Percentiles rank a stretch among this genome's conserved stretches.
These are phyloP conservation scores for Trachelus troglodyta DNA, from an alignment of 2,888 invertebrate genomes.

Conservation along the genomic window DNA sequence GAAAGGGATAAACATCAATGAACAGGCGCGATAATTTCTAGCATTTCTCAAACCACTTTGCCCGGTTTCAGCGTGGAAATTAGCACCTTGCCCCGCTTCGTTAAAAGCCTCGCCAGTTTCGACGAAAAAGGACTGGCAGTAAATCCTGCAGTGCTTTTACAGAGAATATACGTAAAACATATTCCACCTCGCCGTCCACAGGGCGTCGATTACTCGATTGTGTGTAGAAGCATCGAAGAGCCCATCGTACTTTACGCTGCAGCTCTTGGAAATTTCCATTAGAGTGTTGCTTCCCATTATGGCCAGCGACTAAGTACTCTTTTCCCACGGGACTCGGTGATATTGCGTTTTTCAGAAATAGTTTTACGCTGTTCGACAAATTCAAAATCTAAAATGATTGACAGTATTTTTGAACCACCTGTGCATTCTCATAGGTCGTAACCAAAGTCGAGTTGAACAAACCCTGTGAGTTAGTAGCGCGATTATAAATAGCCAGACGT, in stretches of 20 bases:
- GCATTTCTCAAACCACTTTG: not conserved
- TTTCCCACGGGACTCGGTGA: not conserved
- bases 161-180: not conserved
- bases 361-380: not conserved
- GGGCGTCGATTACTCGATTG: not conserved
- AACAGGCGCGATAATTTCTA: not conserved
- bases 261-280: not conserved
- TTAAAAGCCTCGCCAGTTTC: not conserved
- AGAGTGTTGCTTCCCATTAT: too few species aligned
- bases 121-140: not conserved
- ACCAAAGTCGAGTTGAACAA: not conserved
- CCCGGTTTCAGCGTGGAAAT: not conserved
- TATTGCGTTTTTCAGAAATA: not conserved
- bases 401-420: too few species aligned
- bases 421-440: too few species aligned
- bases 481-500: not conserved
- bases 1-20: not conserved
- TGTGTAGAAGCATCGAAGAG: not conserved
- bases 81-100: too few species aligned
- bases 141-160: not conserved
- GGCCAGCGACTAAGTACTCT: not conserved
- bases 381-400: not conserved
- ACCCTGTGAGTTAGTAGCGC: not conserved
- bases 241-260: not conserved
- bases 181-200: not conserved